Conservation (phyloP, 2,797 vertebrate genomes). For the Sebastes dallii region DNA sequence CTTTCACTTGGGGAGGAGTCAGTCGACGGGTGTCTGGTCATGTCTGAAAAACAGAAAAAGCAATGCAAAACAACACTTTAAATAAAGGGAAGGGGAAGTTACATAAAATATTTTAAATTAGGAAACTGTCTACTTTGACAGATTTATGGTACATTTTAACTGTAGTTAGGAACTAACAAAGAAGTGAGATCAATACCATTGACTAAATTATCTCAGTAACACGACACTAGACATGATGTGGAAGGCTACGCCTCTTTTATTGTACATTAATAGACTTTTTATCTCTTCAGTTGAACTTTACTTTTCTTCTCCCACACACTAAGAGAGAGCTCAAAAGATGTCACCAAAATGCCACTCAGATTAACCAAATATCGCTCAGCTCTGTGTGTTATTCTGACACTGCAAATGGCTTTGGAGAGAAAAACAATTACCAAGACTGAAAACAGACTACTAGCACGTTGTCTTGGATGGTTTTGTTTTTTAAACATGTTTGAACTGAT, state of each 20-base stretch:
- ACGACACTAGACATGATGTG: neutral
- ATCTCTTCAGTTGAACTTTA: conserved; percentile 17
- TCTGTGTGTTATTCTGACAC: neutral
- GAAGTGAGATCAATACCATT: neutral
- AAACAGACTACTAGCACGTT: neutral
- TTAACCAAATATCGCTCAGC: conserved; percentile 22
- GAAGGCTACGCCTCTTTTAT: neutral
- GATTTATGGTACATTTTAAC: neutral
- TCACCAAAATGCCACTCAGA: conserved; percentile 56
- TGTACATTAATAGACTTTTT: conserved; percentile 17
- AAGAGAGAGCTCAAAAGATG: conserved; percentile 23
- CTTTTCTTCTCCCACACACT: conserved; percentile 11
- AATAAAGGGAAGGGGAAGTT: neutral
- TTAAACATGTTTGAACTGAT: neutral
- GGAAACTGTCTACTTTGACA: neutral
- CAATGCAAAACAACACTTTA: neutral
- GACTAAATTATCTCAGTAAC: neutral
- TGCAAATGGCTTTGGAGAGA: conserved; percentile 3
- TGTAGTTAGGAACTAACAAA: neutral
- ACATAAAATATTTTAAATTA: neutral
- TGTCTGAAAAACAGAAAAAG: conserved; percentile 74
- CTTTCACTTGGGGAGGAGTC: conserved; percentile 85
- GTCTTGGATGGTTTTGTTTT: neutral
- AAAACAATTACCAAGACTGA: neutral
- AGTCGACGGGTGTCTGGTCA: conserved; percentile 82